A percentile compares a stretch with the other conserved stretches of the same genome.
Conservation (phyloP, 2,888 invertebrate genomes). For the Mellilla xanthometata region DNA sequence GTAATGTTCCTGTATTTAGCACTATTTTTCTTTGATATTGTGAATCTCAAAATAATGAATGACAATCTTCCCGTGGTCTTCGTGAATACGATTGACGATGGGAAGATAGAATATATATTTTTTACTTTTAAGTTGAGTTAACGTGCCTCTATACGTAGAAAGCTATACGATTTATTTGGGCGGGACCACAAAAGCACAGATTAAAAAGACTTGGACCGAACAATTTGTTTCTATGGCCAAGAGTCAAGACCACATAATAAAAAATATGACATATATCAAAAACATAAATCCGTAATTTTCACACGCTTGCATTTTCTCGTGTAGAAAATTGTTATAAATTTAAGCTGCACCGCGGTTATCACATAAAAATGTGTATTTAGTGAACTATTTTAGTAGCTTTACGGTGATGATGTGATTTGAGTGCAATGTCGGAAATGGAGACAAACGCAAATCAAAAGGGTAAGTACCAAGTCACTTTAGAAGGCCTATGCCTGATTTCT, state of each 20-base stretch:
- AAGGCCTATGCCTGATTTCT: conserved; percentile 41
- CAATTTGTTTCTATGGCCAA: too few species aligned
- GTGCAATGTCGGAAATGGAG: conserved; percentile 65
- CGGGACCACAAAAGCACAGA: too few species aligned
- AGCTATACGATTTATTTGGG: too few species aligned
- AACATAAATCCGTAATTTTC: conserved; percentile 48
- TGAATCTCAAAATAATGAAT: too few species aligned
- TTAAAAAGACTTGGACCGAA: too few species aligned
- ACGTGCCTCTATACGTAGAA: too few species aligned
- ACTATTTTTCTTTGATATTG: too few species aligned
- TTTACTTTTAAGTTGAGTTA: too few species aligned
- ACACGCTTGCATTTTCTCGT: conserved; percentile 51
- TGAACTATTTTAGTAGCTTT: conserved; percentile 32
- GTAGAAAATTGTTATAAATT: conserved; percentile 26
- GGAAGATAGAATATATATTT: too few species aligned
- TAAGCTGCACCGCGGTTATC: conserved; percentile 26
- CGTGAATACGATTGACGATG: too few species aligned
- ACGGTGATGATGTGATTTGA: conserved; percentile 73
- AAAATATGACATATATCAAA: conserved; percentile 47
- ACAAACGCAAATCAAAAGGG: conserved; percentile 74
- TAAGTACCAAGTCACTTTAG: conserved; percentile 51
- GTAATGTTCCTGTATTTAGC: too few species aligned
- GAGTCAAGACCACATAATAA: background rate
- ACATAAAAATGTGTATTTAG: conserved; percentile 31
- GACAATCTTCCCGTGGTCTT: too few species aligned